Conservation (phyloP, 2,888 invertebrate species). For the Eristalis arbustorum region DNA sequence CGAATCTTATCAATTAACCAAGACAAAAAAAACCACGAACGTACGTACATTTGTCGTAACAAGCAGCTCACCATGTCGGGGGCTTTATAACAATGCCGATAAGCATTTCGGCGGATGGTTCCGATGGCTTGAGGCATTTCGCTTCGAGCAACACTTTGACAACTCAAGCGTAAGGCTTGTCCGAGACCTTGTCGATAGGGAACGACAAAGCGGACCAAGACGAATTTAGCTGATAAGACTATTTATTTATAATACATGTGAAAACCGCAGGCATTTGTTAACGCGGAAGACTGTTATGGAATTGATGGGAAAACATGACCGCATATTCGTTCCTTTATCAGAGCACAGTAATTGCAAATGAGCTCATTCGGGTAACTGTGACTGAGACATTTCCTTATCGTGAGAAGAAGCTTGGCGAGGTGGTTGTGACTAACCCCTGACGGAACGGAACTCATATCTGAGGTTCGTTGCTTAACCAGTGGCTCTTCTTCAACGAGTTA, state of each 20-base stretch:
- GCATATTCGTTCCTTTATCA: not conserved
- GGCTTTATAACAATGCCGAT: not conserved
- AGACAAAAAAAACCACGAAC: not conserved
- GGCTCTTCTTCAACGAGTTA: no score
- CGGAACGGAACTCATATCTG: not conserved
- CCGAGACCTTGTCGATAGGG: slow-evolving; percentile 45
- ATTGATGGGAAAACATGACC: not conserved
- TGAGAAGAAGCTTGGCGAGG: not conserved
- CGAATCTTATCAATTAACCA: not conserved
- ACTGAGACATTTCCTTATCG: not conserved
- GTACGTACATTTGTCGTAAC: not conserved
- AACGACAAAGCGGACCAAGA: not conserved
- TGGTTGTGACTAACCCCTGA: not conserved
- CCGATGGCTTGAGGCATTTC: not conserved
- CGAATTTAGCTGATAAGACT: not conserved
- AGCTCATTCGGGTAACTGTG: not conserved
- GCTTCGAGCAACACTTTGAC: not conserved
- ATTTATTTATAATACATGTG: slow-evolving; percentile 6
- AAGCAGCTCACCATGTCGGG: not conserved
- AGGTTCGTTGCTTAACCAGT: no score
- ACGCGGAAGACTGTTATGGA: not conserved
- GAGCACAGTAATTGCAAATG: not conserved
- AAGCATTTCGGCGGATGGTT: not conserved
- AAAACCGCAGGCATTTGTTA: not conserved
- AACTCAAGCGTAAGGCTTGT: not conserved